Conservation (phyloP, 2,888 invertebrate species). For the Erebia aethiops region DNA sequence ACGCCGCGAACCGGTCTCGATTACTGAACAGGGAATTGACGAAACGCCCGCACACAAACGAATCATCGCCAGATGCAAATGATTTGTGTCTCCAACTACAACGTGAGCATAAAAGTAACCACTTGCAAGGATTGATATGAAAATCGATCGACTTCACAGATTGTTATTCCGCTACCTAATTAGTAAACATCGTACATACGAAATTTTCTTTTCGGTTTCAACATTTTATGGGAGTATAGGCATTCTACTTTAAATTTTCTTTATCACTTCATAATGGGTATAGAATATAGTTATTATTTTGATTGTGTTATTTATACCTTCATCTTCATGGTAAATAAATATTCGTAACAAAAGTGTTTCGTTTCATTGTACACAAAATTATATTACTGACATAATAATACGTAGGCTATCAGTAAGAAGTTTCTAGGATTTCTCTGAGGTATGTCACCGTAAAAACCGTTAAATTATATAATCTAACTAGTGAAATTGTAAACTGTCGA, state of each 20-base stretch:
- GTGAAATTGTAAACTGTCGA: no score
- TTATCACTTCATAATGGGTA: constrained; percentile 29
- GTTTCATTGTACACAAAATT: neutral
- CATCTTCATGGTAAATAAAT: constrained; percentile 41
- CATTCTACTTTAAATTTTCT: constrained; percentile 24
- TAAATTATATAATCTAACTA: no score
- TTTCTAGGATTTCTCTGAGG: no score
- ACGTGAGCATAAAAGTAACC: constrained; percentile 11
- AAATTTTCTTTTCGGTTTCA: constrained; percentile 10
- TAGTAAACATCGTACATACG: neutral
- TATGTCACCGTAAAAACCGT: no score
- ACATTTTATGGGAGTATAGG: constrained; percentile 23
- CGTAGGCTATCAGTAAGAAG: no score
- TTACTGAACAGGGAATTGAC: constrained; percentile 42
- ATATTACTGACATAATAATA: no score
- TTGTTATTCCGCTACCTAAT: neutral
- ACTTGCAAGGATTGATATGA: constrained; percentile 25
- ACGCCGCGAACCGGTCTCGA: constrained; percentile 55
- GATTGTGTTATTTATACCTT: constrained; percentile 38
- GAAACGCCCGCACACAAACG: constrained; percentile 23
- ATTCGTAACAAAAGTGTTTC: constrained; percentile 25
- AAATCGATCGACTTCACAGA: constrained; percentile 24
- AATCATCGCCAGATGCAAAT: constrained; percentile 24
- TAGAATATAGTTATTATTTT: constrained; percentile 28
- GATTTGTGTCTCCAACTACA: constrained; percentile 15